Conservation (phyloP, 2,888 invertebrate genomes). For the Drosophila kanekoi region DNA sequence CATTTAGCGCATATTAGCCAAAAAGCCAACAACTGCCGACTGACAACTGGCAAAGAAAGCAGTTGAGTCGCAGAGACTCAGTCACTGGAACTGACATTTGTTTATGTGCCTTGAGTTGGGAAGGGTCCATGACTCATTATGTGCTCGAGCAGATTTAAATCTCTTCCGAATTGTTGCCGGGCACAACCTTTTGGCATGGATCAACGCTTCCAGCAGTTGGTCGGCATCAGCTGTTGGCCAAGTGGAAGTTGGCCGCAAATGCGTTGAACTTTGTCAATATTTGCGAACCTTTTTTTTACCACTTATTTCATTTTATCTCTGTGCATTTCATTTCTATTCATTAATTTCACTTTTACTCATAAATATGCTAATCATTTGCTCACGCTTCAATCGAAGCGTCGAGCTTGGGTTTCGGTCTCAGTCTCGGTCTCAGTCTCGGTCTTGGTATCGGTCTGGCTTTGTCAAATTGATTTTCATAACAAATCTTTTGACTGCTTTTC, state of each 20-base stretch:
- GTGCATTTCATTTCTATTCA: constrained; percentile 50
- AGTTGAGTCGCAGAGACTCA: constrained; percentile 33
- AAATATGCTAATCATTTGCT: constrained; percentile 77
- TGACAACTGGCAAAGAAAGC: constrained; percentile 46
- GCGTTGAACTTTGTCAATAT: constrained; percentile 64
- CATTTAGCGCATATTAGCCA: constrained; percentile 56
- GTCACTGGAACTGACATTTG: constrained; percentile 48
- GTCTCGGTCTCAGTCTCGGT: constrained; percentile 1
- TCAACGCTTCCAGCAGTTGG: constrained; percentile 24
- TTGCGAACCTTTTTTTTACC: constrained; percentile 62
- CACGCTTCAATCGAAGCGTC: constrained; percentile 47
- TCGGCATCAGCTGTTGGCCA: constrained; percentile 4
- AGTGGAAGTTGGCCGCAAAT: constrained; percentile 20
- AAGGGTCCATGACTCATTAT: constrained; percentile 20
- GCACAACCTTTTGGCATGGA: constrained; percentile 45
- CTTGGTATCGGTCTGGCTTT: constrained; percentile 19
- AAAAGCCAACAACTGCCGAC: constrained; percentile 28
- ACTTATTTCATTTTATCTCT: constrained; percentile 36
- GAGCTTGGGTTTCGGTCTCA: neutral
- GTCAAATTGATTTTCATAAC: constrained; percentile 37
- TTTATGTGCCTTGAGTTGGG: constrained; percentile 30
- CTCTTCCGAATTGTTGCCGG: constrained; percentile 9
- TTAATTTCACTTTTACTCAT: constrained; percentile 83
- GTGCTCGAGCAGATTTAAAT: constrained; percentile 3
- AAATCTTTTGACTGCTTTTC: constrained; percentile 22